Evolutionary conservation across 2,113 vertebrate species (phyloP).

Genomic region (Nycticorax nycticorax): DNA sequence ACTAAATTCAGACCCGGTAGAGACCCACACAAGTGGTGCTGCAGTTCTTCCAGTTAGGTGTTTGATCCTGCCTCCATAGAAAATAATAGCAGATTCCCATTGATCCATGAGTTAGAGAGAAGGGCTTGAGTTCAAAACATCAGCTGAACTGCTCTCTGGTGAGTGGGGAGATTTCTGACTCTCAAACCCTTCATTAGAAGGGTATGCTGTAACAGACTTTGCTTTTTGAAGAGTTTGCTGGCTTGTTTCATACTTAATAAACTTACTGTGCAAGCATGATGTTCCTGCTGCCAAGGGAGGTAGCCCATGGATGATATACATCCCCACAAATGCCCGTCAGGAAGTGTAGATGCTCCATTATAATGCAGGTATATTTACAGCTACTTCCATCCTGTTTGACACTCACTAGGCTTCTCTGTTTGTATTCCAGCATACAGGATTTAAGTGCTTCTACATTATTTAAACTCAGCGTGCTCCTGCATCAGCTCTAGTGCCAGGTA

Average conservation of each 20-base stretch:
- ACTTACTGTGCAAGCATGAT: background rate
- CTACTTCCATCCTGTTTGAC: background rate
- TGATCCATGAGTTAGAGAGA: background rate
- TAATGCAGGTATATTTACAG: conserved; percentile 13
- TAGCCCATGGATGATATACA: background rate
- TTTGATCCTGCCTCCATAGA: background rate
- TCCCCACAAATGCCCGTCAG: background rate
- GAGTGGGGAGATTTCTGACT: background rate
- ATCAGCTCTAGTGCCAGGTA: background rate
- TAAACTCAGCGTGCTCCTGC: background rate
- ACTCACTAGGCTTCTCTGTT: background rate
- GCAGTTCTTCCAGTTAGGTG: background rate
- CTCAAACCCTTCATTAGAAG: background rate
- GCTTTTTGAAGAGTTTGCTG: background rate
- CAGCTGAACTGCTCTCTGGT: background rate
- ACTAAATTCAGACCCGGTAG: background rate
- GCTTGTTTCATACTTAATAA: background rate
- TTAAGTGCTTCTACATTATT: background rate
- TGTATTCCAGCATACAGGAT: background rate
- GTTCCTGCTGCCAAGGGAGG: background rate
- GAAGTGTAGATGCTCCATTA: background rate
- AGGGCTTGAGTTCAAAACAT: background rate
- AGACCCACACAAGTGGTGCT: background rate
- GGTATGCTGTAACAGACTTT: background rate
- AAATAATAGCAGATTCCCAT: background rate